phyloP scores from a whole-genome alignment of 1,140 invertebrate genomes.

The Panagrolaimus sp. region DNA sequence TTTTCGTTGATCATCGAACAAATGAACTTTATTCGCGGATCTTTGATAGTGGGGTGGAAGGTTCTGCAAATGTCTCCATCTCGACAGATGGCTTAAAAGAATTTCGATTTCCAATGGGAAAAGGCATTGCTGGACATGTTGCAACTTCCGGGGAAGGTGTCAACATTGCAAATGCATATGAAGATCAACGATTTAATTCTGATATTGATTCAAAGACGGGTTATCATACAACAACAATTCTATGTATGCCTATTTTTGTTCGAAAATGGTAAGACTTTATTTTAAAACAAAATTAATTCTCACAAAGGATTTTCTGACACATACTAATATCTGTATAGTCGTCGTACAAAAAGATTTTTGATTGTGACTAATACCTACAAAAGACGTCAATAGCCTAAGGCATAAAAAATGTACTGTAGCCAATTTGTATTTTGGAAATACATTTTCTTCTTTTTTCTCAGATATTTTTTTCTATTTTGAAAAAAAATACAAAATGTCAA shows the following conservation, averaged over 20 bases:
- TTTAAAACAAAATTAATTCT: too few species aligned
- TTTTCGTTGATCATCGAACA: constrained; percentile 37
- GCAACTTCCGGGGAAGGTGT: constrained; percentile 88
- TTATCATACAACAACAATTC: constrained; percentile 70
- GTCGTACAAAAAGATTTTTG: too few species aligned
- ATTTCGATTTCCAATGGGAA: constrained; percentile 71
- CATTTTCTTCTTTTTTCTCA: too few species aligned
- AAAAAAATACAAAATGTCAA: too few species aligned
- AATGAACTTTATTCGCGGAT: constrained; percentile 73
- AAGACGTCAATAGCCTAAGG: too few species aligned
- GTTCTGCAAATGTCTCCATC: constrained; percentile 21
- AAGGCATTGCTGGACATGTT: constrained; percentile 86
- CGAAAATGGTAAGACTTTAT: constrained; percentile 60
- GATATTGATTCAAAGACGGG: constrained; percentile 71
- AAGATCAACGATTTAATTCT: constrained; percentile 81
- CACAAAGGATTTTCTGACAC: neutral
- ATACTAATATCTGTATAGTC: too few species aligned
- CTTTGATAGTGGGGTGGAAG: constrained; percentile 64
- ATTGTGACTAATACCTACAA: too few species aligned
- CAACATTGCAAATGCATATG: constrained; percentile 71
- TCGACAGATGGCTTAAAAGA: constrained; percentile 48
- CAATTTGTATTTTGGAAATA: too few species aligned
- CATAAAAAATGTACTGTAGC: too few species aligned
- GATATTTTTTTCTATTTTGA: too few species aligned
- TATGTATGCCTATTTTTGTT: constrained; percentile 79